phyloP scores from a whole-genome alignment of 92 coral and sea anemone species.

The Metridium senile region DNA sequence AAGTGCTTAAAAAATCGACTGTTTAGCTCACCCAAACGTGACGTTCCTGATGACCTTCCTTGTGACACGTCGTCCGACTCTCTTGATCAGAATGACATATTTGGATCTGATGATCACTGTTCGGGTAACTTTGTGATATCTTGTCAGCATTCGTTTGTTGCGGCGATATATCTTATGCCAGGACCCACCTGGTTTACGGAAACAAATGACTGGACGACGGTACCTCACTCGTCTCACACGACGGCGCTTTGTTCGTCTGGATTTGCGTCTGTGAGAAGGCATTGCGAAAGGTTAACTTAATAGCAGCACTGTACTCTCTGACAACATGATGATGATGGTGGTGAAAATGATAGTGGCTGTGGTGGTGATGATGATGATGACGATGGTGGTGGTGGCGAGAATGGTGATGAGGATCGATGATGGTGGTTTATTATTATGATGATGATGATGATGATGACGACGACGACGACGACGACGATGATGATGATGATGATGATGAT shows the following conservation, averaged over 20 bases:
- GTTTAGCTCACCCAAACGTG: background rate
- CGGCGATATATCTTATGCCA: conserved; percentile 9
- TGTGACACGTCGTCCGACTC: conserved; percentile 1
- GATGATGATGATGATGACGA: too few species aligned
- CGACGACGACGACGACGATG: too few species aligned
- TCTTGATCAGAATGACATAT: background rate
- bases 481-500: too few species aligned
- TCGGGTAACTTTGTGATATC: conserved; percentile 4
- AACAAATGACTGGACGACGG: conserved; percentile 17
- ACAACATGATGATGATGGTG: too few species aligned
- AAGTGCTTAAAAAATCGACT: background rate
- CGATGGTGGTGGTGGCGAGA: too few species aligned
- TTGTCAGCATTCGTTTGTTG: conserved; percentile 2
- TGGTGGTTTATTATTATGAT: too few species aligned
- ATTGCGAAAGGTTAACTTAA: too few species aligned
- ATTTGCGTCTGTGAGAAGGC: background rate
- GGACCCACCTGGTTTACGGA: conserved; percentile 16
- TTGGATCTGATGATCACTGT: background rate
- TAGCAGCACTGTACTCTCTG: too few species aligned
- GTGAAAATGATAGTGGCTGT: too few species aligned
- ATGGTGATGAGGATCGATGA: too few species aligned
- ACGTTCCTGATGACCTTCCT: background rate
- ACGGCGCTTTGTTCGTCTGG: background rate
- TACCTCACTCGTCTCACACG: background rate
- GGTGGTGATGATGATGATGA: too few species aligned